Evolutionary conservation across 1,140 invertebrate species (phyloP).

Genomic region (Plutomurus gul): DNA sequence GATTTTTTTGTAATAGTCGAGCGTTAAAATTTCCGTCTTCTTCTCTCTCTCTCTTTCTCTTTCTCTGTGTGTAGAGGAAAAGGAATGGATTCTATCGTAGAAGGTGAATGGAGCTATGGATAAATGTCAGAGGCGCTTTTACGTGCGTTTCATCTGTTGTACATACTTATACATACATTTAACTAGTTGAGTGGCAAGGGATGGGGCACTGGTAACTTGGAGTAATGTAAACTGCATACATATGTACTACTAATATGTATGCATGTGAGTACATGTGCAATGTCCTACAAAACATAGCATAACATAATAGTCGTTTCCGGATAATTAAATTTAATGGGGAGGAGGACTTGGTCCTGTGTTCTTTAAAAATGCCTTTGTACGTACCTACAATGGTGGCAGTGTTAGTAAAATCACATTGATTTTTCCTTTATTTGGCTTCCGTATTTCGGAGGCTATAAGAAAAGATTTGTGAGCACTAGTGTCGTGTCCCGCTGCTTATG

Average conservation of each 20-base stretch:
- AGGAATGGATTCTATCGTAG: not conserved
- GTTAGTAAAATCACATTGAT: not conserved
- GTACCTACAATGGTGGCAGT: not conserved
- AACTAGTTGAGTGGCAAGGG: not conserved
- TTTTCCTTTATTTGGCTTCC: not conserved
- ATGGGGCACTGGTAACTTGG: not conserved
- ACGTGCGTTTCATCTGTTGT: not conserved
- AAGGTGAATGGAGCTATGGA: not conserved
- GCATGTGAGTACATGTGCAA: not conserved
- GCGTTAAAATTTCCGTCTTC: no score
- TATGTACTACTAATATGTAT: not conserved
- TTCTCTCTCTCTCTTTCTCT: no score
- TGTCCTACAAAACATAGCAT: not conserved
- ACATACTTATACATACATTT: no score
- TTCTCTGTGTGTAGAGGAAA: no score
- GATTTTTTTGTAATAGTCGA: no score
- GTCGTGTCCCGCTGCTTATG: not conserved
- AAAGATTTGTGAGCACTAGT: conserved; percentile 5
- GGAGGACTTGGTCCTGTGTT: not conserved
- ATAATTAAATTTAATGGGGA: conserved; percentile 7
- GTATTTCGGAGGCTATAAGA: not conserved
- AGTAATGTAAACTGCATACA: not conserved
- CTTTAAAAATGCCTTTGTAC: not conserved
- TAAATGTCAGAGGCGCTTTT: not conserved
- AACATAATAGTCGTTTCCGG: conserved; percentile 5